Evolutionary conservation across 2,797 vertebrate species (phyloP), one percentile per base, ranked within the genome.

Genomic region (Gorsachius magnificus): DNA sequence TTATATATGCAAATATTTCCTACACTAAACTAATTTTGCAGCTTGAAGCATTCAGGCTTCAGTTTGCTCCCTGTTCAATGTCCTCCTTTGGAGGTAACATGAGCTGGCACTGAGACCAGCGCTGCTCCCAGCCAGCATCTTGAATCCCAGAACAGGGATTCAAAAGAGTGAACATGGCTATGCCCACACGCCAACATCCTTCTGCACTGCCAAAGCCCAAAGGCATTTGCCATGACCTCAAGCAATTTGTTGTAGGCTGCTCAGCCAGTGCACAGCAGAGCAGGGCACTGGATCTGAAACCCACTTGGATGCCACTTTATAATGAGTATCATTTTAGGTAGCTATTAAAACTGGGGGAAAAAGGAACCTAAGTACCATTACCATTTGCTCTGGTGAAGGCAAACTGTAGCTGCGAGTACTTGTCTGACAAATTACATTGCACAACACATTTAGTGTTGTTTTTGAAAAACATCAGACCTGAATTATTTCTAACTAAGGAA

Each of bases 131-230:
- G 28, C 2, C 17, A 31, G 43, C 69, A 25, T 12, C 41, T 43
- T 43, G 41, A 43, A 43, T 43, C 41, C 41, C 41, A 43, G 41
- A 43, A 60, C 9, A 53, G 9, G 16, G n/a, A 22, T 33, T 11
- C n/a, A 48, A 58, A 33, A 45, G 5, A 9, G 20, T 5, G 9
- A 86, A 19, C 7, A 35, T 9, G 35, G 21, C 33, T 24, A 1
- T 26, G 25, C 13, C 54, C 19, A 16, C 35, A 33, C 0, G 5
- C 0, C 0, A 28, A 46, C 10, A 7, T 36, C 25, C 43, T 64
- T 29, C 51, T 70, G 10, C 46, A 41, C 31, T n/a, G 54, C 7
- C 2, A 3, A 65, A 58, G 5, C 7, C 41, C 3, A 6, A 43
- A 69, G 26, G 29, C 5, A 14, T 66, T 48, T 86, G 29, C 29